phyloP scores from a whole-genome alignment of 2,113 vertebrate species.

The Lipotes vexillifer region DNA sequence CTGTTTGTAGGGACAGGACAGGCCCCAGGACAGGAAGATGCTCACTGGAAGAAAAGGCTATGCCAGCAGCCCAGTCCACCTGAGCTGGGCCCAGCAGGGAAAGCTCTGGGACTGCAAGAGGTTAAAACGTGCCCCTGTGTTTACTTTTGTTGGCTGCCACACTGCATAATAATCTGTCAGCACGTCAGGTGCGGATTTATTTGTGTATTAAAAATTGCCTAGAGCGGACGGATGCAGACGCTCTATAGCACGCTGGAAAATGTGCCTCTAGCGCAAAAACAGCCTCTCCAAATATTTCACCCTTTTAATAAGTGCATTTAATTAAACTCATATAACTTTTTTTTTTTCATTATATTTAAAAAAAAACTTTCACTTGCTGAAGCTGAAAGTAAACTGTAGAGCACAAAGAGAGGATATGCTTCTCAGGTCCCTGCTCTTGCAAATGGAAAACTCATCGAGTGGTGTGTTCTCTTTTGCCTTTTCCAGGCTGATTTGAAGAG shows the following conservation, averaged over 20 bases:
- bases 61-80: constrained; percentile 48
- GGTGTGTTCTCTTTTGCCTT: constrained; percentile 32
- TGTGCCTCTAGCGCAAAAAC: constrained; percentile 80
- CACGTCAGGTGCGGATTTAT: constrained; percentile 87
- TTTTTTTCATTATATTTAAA: constrained; percentile 78
- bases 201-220: constrained; percentile 86
- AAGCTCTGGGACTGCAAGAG: constrained; percentile 73
- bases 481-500: not conserved
- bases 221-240: constrained; percentile 82
- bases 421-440: not conserved
- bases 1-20: not conserved
- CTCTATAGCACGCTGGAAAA: constrained; percentile 84
- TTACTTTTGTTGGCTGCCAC: constrained; percentile 82
- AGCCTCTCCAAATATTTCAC: constrained; percentile 82
- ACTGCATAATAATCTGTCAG: constrained; percentile 85
- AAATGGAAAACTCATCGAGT: constrained; percentile 67
- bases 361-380: constrained; percentile 58
- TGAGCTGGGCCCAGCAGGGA: constrained; percentile 36
- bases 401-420: constrained; percentile 61
- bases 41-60: not conserved
- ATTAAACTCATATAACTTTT: constrained; percentile 88
- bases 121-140: constrained; percentile 83
- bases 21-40: not conserved
- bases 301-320: constrained; percentile 86
- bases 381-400: constrained; percentile 58